Conservation (phyloP, 1,140 invertebrate genomes). For the Drosophila rhopaloa region DNA sequence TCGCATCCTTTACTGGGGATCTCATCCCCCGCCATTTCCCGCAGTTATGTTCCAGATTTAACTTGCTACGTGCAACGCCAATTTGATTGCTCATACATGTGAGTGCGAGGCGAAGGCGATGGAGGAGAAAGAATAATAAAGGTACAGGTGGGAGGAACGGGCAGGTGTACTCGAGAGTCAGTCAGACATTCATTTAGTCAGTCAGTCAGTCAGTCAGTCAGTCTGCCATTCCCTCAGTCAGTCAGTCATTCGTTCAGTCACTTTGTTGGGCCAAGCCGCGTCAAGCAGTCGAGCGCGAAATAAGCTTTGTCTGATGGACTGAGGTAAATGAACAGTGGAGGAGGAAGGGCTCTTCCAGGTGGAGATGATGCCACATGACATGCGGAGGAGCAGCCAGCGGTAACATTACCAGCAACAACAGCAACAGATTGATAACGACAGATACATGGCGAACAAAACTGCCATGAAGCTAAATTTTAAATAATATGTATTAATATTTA, state of each 20-base stretch:
- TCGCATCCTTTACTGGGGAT: background rate
- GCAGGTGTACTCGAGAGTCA: constrained; percentile 4
- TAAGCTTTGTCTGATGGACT: constrained; percentile 75
- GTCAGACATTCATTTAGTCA: constrained; percentile 12
- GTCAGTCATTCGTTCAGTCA: constrained; percentile 23
- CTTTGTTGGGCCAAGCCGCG: constrained; percentile 20
- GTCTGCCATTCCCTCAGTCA: constrained; percentile 16
- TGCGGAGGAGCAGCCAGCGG: constrained; percentile 49
- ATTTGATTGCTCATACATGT: constrained; percentile 59
- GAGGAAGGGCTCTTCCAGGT: constrained; percentile 26
- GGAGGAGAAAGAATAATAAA: constrained; percentile 39
- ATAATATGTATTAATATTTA: background rate
- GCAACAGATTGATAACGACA: constrained; percentile 31
- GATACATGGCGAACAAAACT: constrained; percentile 9
- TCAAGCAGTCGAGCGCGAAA: constrained; percentile 63
- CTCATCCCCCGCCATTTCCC: constrained; percentile 9
- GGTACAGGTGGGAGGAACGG: constrained; percentile 7
- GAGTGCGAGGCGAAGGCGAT: constrained; percentile 6
- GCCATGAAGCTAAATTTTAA: background rate
- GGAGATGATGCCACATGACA: constrained; percentile 67
- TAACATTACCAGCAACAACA: constrained; percentile 35
- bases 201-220: background rate
- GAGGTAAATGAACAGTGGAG: constrained; percentile 70
- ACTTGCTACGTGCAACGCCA: constrained; percentile 60
- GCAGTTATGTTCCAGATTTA: constrained; percentile 62